Evolutionary conservation across 2,113 vertebrate genomes (phyloP).

Genomic region (Dicrurus megarhynchus): DNA sequence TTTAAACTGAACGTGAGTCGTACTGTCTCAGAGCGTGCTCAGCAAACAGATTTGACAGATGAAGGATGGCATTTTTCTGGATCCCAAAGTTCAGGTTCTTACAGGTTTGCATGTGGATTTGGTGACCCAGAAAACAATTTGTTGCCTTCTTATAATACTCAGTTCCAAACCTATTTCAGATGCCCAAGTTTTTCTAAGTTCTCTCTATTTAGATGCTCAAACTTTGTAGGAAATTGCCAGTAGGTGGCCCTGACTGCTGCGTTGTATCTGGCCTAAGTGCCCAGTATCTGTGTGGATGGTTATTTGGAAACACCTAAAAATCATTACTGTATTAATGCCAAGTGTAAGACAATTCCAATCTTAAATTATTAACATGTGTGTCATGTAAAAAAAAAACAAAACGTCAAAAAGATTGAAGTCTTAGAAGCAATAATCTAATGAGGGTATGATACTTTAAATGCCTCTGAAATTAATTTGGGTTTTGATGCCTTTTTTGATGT

Average conservation of each 20-base stretch:
- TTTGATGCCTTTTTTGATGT: conserved; percentile 29
- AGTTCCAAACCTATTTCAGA: not conserved
- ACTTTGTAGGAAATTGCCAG: not conserved
- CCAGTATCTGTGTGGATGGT: not conserved
- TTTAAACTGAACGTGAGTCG: accelerated
- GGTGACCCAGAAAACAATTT: not conserved
- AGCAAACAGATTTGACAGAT: not conserved
- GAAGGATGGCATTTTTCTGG: not conserved
- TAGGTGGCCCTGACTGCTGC: not conserved
- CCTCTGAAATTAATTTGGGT: conserved; percentile 1
- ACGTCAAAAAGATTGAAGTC: not conserved
- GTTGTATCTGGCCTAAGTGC: not conserved
- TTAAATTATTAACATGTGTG: not conserved
- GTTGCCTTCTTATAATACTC: not conserved
- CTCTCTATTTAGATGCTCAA: not conserved
- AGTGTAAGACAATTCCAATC: not conserved
- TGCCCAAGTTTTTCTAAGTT: not conserved
- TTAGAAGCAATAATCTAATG: conserved; percentile 38
- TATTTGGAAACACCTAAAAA: conserved; percentile 20
- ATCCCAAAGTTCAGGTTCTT: not conserved
- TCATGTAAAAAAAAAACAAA: not conserved
- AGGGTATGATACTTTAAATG: not conserved
- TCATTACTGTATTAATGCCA: not conserved
- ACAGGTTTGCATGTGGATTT: not conserved
- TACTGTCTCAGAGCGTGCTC: not conserved